phyloP scores from a whole-genome alignment of 2,888 invertebrate genomes.

The Actias luna region DNA sequence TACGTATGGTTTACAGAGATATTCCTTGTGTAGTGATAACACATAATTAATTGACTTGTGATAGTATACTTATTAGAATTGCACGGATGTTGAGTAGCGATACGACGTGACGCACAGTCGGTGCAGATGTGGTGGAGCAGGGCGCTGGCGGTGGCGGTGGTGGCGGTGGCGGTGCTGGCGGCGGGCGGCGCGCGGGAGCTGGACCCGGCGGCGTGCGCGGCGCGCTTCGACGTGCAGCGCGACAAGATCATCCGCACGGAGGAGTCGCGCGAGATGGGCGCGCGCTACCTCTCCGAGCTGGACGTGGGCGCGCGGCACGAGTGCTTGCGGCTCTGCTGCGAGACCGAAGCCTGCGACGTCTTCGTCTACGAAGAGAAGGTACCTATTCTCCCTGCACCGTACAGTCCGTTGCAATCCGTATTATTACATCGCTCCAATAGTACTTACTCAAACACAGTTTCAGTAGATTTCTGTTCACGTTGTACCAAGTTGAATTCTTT shows the following conservation, averaged over 20 bases:
- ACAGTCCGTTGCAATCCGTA: no score
- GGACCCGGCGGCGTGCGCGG: slow-evolving; percentile 85
- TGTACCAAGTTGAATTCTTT: no score
- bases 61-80: no score
- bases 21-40: no score
- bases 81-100: no score
- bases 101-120: no score
- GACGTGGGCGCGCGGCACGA: slow-evolving; percentile 91
- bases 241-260: slow-evolving; percentile 95
- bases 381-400: neutral
- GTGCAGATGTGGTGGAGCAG: slow-evolving; percentile 15
- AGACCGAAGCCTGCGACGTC: slow-evolving; percentile 93
- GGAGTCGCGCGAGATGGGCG: slow-evolving; percentile 94
- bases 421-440: no score
- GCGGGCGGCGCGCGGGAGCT: slow-evolving; percentile 72
- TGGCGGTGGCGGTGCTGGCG: slow-evolving; percentile 39
- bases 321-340: slow-evolving; percentile 93
- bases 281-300: slow-evolving; percentile 92
- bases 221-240: slow-evolving; percentile 91
- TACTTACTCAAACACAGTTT: no score
- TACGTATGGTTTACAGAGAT: neutral
- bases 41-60: no score
- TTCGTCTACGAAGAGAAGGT: slow-evolving; percentile 97
- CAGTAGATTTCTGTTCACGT: no score
- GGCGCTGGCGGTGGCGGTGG: slow-evolving; percentile 21